Evolutionary conservation across 1,140 invertebrate genomes (phyloP), one percentile per base, ranked within the genome.

Genomic region (Drosophila novamexicana): DNA sequence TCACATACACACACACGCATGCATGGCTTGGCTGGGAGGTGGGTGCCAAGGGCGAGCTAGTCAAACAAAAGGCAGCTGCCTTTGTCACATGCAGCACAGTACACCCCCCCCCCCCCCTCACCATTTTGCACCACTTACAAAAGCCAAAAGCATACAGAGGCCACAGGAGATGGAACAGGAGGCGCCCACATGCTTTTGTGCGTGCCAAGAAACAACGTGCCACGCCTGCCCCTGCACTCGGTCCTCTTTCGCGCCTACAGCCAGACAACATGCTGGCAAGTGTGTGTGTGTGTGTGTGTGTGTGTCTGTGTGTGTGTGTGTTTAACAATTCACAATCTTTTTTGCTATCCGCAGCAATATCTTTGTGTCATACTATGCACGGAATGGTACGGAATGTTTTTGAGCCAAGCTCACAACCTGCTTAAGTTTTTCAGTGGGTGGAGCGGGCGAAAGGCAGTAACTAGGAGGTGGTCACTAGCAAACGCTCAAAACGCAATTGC

Each of bases 21-120:
- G 44, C 54, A 36, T 36, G 29, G 3, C 7, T 12, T n/a, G 7
- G 22, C 4, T 29, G 22, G 22, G 18, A 16, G n/a, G 50, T 2
- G 42, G 53, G 68, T 12, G 75, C 78, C 75, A 85, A 82, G 83
- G 76, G 71, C 79, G 72, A 63, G 66, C 49, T 76, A 79, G 54
- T 74, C 62, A 86, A 86, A 86, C 83, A 86, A 86, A 86, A 88
- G 83, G 76, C 83, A 86, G 83, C 85, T 86, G 83, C 79, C 79
- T 83, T 83, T 86, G 83, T 88, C 83, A 86, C 84, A 88, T 88
- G 69, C 57, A 64, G 54, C 64, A 57, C 52, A 56, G 14, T 32
- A 47, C 39, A 0, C 36, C 14, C n/a, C 45, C 0, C 34, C 32
- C 8, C 39, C 5, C n/a, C 50, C 47, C 50, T 1, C 5, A 14